Percentiles rank a stretch among this genome's conserved stretches.
These are phyloP conservation scores for Asarcornis scutulata DNA, from an alignment of 2,113 vertebrate species.

Conservation along the genomic window DNA sequence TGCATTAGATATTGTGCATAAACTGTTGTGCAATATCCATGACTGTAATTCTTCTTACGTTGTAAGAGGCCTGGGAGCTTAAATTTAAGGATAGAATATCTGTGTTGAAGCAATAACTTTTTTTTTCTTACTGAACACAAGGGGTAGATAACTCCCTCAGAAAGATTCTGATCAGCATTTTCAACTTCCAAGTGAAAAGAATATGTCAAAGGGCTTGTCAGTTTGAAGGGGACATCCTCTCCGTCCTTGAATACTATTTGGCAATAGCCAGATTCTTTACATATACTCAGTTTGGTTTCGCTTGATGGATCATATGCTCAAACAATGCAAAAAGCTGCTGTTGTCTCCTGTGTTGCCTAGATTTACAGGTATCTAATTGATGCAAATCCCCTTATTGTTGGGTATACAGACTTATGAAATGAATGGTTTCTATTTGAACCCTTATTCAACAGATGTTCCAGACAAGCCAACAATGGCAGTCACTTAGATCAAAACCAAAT, in stretches of 20 bases:
- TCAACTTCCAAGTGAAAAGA: background rate
- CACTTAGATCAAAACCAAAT: background rate
- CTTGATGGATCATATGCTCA: background rate
- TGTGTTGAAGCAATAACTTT: background rate
- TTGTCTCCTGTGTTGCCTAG: rapidly evolving
- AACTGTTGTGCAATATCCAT: background rate
- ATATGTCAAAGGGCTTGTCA: background rate
- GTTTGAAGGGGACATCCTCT: background rate
- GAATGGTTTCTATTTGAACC: background rate
- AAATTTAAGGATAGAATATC: background rate
- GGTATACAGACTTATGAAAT: background rate
- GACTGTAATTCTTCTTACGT: conserved; percentile 1
- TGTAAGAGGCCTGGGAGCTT: conserved; percentile 9
- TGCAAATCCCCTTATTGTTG: background rate
- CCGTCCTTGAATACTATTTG: background rate
- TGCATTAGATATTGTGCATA: conserved; percentile 5
- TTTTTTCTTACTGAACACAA: background rate
- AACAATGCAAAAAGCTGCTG: background rate
- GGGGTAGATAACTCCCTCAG: background rate
- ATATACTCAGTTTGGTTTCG: background rate
- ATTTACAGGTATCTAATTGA: background rate
- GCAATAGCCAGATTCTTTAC: background rate
- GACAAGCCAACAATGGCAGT: background rate
- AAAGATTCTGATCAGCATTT: conserved; percentile 32
- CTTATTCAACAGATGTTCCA: background rate